These are phyloP conservation scores for Glomeris maerens DNA, from an alignment of 1,140 invertebrate genomes.

Conservation along the genomic window DNA sequence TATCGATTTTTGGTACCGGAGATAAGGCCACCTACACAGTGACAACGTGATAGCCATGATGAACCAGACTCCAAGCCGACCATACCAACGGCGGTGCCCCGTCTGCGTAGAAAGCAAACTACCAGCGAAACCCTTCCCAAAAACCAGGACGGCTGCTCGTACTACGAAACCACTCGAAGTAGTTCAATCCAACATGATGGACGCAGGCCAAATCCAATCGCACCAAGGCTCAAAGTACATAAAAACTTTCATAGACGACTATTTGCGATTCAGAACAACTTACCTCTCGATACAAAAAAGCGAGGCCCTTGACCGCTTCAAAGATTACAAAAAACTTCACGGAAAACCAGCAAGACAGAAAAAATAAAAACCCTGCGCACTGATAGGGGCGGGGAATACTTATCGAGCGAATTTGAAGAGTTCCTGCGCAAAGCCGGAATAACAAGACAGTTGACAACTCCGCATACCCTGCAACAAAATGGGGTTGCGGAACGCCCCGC, in stretches of 20 bases:
- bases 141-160: background rate
- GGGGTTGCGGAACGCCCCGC: conserved; percentile 25
- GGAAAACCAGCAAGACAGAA: background rate
- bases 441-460: conserved; percentile 24
- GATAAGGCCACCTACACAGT: conserved; percentile 3
- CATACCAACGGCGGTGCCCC: background rate
- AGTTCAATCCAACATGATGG: conserved; percentile 13
- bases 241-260: conserved; percentile 16
- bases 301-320: conserved; percentile 12
- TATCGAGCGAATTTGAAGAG: conserved; percentile 5
- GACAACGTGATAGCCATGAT: background rate
- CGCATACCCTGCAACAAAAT: conserved; percentile 31
- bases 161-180: conserved; percentile 4
- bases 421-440: conserved; percentile 22
- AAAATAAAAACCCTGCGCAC: conserved; percentile 6
- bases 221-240: conserved; percentile 7
- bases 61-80: background rate
- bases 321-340: conserved; percentile 6
- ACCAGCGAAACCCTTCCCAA: background rate
- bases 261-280: conserved; percentile 1
- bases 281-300: conserved; percentile 13
- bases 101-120: conserved; percentile 8
- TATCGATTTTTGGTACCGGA: conserved; percentile 4
- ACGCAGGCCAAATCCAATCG: conserved; percentile 8
- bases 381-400: conserved; percentile 13